A percentile compares a stretch with the other conserved stretches of the same genome.
These are phyloP conservation scores for Mustela lutreola DNA, from an alignment of 2,113 vertebrate species.

Conservation along the genomic window DNA sequence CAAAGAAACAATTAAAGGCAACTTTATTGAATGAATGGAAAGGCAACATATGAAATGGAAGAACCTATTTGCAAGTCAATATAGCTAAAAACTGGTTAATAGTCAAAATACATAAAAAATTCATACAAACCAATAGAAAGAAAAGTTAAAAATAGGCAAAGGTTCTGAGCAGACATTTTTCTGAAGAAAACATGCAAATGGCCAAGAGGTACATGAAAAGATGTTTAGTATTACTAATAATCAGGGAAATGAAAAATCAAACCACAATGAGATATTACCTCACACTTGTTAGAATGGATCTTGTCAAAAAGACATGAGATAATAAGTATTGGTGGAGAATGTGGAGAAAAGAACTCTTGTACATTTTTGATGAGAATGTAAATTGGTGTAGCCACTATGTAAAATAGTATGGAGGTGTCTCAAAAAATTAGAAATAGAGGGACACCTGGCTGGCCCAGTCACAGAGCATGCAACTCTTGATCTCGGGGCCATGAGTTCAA, in stretches of 20 bases:
- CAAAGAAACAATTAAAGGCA: background rate
- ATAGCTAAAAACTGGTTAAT: background rate
- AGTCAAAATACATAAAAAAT: background rate
- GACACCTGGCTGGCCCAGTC: background rate
- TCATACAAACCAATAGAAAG: background rate
- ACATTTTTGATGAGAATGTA: background rate
- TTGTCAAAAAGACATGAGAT: background rate
- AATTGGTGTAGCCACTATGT: background rate
- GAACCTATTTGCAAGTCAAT: background rate
- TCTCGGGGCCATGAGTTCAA: background rate
- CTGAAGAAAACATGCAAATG: background rate
- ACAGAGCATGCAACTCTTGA: background rate
- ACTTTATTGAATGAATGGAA: background rate
- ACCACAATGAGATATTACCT: background rate
- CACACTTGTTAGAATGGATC: background rate
- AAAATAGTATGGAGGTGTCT: background rate
- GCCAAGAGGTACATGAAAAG: background rate
- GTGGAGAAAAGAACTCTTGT: background rate
- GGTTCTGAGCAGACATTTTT: background rate
- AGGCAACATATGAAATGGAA: background rate
- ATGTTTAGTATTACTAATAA: background rate
- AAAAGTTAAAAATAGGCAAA: background rate
- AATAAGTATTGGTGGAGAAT: background rate
- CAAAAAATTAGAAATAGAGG: background rate
- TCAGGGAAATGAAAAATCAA: background rate